Conservation (phyloP, 37 sponge, comb jelly and placozoan genomes). For the Geodia barretti region DNA sequence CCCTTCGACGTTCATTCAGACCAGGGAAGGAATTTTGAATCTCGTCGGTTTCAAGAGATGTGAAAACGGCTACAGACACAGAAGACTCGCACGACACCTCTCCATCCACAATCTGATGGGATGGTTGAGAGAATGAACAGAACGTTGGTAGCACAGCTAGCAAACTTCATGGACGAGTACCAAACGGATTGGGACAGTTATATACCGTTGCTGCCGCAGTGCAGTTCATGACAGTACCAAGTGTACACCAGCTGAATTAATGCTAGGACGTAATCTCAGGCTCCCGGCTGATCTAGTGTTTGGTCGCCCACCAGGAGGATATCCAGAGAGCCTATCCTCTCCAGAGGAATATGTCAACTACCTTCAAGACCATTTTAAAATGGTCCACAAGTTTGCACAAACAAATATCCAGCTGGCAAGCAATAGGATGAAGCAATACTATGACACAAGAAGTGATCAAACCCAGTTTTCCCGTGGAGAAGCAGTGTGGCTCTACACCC, state of each 20-base stretch:
- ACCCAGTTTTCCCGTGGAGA: not conserved
- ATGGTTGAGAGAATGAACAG: not conserved
- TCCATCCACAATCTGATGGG: not conserved
- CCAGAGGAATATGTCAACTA: no score
- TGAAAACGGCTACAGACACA: not conserved
- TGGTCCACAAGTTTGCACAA: not conserved
- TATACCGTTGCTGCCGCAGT: not conserved
- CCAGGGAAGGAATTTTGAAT: not conserved
- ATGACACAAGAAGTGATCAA: not conserved
- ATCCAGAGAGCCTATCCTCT: not conserved
- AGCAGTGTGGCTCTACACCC: not conserved
- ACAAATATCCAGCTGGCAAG: not conserved
- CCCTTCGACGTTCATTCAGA: not conserved
- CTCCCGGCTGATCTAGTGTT: not conserved
- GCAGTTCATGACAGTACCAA: not conserved
- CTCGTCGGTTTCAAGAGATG: not conserved
- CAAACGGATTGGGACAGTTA: not conserved
- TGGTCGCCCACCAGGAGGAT: no score
- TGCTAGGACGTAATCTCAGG: not conserved
- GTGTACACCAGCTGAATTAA: not conserved
- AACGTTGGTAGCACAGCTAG: not conserved
- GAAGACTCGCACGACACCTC: not conserved
- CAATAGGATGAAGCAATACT: not conserved
- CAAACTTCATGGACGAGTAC: not conserved
- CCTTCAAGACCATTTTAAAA: not conserved